Base-by-base conservation (phyloP, 2,797 vertebrate genomes). In the Urocyon cinereoargenteus region DNA sequence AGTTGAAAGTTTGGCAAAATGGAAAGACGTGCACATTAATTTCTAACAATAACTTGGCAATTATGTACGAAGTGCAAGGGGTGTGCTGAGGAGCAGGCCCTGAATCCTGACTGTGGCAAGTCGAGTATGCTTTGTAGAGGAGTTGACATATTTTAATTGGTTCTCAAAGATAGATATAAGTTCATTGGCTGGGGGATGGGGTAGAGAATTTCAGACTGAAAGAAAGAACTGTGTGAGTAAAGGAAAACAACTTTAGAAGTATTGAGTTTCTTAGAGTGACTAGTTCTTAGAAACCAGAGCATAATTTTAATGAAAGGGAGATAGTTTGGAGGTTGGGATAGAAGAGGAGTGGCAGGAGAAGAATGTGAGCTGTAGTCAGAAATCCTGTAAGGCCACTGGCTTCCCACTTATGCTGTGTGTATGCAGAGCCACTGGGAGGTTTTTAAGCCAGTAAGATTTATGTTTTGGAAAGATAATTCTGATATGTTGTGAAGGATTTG, bases 381-480 rank as follows among this genome's bases (percentile, higher is more conserved):
- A 55, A 66, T 21, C 13, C 57, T 9, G 13, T 66, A 73, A 49
- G 2, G 8, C 13, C 31, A 40, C 82, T 1, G 3, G 4, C 6
- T 59, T 92, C 7, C 31, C 0, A 13, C 16, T 61, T 66, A 36
- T 7, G 53, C 18, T 75, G 26, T 84, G 62, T 36, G 16, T 36
- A 36, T 9, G 19, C 51, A 9, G 24, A 86, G 28, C 14, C 24
- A 19, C 2, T 72, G 59, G 18, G 68, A 96, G 19, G 26, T 53
- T 90, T 81, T 85, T 84, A 97, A 88, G 13, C 14, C 22, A 22
- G 34, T 62, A 64, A 78, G 64, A 73, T 86, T 90, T 93, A 77
- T 79, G 51, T 59, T 94, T 96, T 36, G 61, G 77, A 94, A 90
- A 88, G 66, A 94, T 88, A 90, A 91, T 92, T 90, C 62, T 83